phyloP scores from a whole-genome alignment of 2,797 vertebrate species.

The Peromyscus nudipes region DNA sequence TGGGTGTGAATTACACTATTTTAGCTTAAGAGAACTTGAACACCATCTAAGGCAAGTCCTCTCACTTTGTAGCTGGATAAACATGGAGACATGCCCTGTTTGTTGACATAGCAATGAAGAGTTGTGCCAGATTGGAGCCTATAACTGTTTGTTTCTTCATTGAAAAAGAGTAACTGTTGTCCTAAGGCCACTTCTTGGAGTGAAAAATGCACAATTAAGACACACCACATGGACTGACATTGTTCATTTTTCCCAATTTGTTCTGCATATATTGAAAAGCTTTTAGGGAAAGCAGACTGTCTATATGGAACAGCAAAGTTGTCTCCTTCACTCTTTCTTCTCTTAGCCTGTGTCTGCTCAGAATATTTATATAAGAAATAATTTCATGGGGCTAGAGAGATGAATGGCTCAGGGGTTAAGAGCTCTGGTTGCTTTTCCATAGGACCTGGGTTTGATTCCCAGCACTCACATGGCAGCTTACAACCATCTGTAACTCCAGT shows the following conservation, averaged over 20 bases:
- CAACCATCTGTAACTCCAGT: not conserved
- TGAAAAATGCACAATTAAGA: not conserved
- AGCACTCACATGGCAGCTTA: not conserved
- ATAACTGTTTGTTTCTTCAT: conserved; percentile 11
- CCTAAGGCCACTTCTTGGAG: conserved; percentile 30
- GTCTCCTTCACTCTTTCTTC: conserved; percentile 19
- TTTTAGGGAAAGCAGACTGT: not conserved
- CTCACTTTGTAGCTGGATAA: conserved; percentile 56
- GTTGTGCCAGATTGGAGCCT: conserved; percentile 7
- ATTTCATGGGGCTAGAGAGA: conserved; percentile 8
- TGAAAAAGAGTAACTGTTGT: conserved; percentile 5
- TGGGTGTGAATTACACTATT: conserved; percentile 56
- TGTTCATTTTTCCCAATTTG: not conserved
- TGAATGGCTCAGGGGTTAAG: not conserved
- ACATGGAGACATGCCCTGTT: not conserved
- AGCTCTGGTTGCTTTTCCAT: not conserved
- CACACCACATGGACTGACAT: not conserved
- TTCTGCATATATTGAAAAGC: not conserved
- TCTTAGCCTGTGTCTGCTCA: conserved; percentile 23
- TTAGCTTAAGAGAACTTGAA: conserved; percentile 50
- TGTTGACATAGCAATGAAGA: conserved; percentile 41
- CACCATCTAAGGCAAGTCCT: conserved; percentile 18
- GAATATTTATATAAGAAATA: conserved; percentile 19
- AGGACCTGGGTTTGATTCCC: not conserved
- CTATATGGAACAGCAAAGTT: not conserved